A percentile compares a stretch with the other conserved stretches of the same genome.
phyloP scores from a whole-genome alignment of 2,888 invertebrate genomes.

The Margaritifera margaritifera region DNA sequence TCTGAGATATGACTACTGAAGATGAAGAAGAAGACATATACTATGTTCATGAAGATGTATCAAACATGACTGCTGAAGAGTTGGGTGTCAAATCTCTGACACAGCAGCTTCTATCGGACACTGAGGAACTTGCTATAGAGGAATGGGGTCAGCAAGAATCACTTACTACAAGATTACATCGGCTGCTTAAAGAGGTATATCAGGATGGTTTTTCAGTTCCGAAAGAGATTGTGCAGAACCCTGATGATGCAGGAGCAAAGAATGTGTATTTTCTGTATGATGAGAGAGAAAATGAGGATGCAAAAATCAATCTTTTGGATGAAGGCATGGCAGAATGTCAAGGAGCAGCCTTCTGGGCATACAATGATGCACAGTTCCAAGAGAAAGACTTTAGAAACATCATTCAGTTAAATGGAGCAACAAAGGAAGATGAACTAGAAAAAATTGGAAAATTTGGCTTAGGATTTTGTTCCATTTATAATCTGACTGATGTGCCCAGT shows the following conservation, averaged over 20 bases:
- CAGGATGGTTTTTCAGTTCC: slow-evolving; percentile 62
- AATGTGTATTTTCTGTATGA: slow-evolving; percentile 59
- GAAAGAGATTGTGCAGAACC: slow-evolving; percentile 66
- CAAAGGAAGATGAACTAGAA: slow-evolving; percentile 50
- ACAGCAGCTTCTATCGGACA: slow-evolving; percentile 18
- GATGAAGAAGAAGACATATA: slow-evolving; percentile 23
- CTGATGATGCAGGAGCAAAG: slow-evolving; percentile 64
- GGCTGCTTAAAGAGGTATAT: slow-evolving; percentile 54
- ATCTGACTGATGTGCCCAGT: slow-evolving; percentile 65
- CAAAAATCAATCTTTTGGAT: slow-evolving; percentile 44
- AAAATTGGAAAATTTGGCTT: slow-evolving; percentile 67
- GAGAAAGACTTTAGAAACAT: slow-evolving; percentile 60
- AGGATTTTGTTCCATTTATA: slow-evolving; percentile 66
- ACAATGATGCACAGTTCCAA: slow-evolving; percentile 59
- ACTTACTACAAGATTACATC: slow-evolving; percentile 51
- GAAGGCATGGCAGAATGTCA: slow-evolving; percentile 57
- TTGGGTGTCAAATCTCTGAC: slow-evolving; percentile 49
- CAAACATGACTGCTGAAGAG: slow-evolving; percentile 34
- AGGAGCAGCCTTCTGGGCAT: slow-evolving; percentile 63
- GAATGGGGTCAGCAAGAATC: slow-evolving; percentile 61
- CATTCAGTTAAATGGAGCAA: slow-evolving; percentile 57
- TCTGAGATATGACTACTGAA: slow-evolving; percentile 6
- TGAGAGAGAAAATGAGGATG: slow-evolving; percentile 48
- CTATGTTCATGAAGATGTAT: slow-evolving; percentile 43
- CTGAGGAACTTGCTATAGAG: slow-evolving; percentile 18